These are phyloP conservation scores for Saxidomus purpurata DNA, from an alignment of 1,140 invertebrate species.

Conservation along the genomic window DNA sequence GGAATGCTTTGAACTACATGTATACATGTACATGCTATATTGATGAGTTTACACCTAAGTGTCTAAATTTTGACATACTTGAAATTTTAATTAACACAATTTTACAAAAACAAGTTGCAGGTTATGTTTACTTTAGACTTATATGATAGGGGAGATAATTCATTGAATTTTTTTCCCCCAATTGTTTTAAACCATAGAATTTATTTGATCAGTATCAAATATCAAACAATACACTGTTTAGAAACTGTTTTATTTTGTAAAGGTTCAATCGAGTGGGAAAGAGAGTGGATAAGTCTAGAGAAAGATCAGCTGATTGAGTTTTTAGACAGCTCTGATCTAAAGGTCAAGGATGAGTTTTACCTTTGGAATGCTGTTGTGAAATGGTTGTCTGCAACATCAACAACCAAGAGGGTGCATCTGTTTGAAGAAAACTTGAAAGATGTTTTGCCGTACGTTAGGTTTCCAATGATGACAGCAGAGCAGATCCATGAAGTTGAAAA, in stretches of 20 bases:
- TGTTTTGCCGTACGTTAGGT: slow-evolving; percentile 81
- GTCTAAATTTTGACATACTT: too few relatives aligned
- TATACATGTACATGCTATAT: too few relatives aligned
- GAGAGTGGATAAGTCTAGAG: slow-evolving; percentile 86
- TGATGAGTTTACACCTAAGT: too few relatives aligned
- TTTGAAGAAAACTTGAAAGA: slow-evolving; percentile 80
- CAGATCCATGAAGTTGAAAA: slow-evolving; percentile 85
- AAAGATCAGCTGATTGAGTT: slow-evolving; percentile 87
- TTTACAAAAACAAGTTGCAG: too few relatives aligned
- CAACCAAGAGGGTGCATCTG: slow-evolving; percentile 79
- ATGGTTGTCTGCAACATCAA: slow-evolving; percentile 81
- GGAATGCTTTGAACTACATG: too few relatives aligned
- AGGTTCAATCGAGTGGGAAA: slow-evolving; percentile 85
- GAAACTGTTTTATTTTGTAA: not conserved
- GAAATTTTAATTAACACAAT: too few relatives aligned
- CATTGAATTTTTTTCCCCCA: too few relatives aligned
- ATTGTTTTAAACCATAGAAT: too few relatives aligned
- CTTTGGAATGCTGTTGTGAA: slow-evolving; percentile 81
- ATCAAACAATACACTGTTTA: too few relatives aligned
- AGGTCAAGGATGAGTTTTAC: slow-evolving; percentile 84
- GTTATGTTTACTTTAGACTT: too few relatives aligned
- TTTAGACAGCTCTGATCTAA: slow-evolving; percentile 85
- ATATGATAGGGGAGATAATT: too few relatives aligned
- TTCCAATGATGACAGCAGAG: slow-evolving; percentile 87
- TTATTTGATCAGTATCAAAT: too few relatives aligned